Base-by-base conservation (phyloP, 2,797 vertebrate genomes). In the Galagoides demidoff region DNA sequence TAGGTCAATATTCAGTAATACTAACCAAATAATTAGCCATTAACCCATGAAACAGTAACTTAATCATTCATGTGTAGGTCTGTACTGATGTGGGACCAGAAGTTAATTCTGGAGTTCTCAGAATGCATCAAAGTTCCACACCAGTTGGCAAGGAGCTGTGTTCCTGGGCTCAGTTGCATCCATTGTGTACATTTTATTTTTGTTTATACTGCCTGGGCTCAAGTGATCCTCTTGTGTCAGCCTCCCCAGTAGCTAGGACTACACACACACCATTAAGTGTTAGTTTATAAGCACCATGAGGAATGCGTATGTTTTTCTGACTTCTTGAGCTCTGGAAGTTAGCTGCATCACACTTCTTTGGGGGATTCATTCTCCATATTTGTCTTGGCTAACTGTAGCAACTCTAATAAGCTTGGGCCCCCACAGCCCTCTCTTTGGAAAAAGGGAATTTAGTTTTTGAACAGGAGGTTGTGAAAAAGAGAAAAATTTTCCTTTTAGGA, bases 41-140 rank as follows among this genome's bases (percentile, higher is more conserved):
- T 29, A 52, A 25, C 23, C 22, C 7, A 17, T 16, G 22, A 29
- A 87, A 59, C 63, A 39, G 13, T 37, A 82, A 61, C 59, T 43
- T n/a, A 3, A 14, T 64, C 31, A 3, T 25, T 31, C 23, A 8
- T 11, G 13, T 43, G 23, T 13, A 7, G 7, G 1, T 10, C 12
- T 37, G 2, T 12, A 22, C 34, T 13, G 45, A 6, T 3, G 29
- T 9, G 34, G 29, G 39, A 34, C n/a, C 31, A 3, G 73, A 12
- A 34, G 3, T 55, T 27, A 31, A 22, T 20, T n/a, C 29, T 16
- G 19, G 29, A 89, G 34, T 14, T 23, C 11, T 34, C 49, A 9
- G 27, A 11, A 1, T 27, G 23, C 52, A 31, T 87, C 22, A 10
- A 6, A 52, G 49, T 52, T 52, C 49, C 13, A 3, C 25, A 8